Percentiles rank a stretch among this genome's conserved stretches.
Conservation (phyloP, 2,797 vertebrate genomes). For the Diplodus puntazzo region DNA sequence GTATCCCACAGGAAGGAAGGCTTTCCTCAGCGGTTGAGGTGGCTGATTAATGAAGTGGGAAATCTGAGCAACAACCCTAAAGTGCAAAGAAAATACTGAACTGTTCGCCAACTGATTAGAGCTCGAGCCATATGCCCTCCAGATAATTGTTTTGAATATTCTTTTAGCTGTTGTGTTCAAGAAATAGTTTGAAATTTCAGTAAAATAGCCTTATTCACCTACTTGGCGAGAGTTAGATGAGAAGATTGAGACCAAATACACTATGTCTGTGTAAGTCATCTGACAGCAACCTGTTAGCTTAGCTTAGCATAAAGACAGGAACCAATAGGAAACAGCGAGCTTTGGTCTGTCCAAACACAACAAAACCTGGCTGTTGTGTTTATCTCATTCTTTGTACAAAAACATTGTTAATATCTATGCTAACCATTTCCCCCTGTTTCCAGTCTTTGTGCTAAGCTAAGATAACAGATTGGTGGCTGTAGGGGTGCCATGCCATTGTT, state of each 20-base stretch:
- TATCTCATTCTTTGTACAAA: background rate
- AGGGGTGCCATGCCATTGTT: no score
- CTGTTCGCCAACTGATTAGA: background rate
- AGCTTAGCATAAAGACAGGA: background rate
- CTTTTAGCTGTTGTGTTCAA: background rate
- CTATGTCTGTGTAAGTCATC: background rate
- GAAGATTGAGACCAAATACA: background rate
- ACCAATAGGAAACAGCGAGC: no score
- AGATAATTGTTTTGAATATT: background rate
- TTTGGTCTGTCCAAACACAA: background rate
- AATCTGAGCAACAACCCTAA: conserved; percentile 20
- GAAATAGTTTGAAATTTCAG: background rate
- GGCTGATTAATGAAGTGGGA: conserved; percentile 43
- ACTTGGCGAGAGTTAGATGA: background rate
- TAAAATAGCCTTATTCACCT: no score
- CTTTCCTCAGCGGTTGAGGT: conserved; percentile 36
- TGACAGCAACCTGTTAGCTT: background rate
- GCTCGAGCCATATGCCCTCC: background rate
- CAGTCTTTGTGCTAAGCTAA: background rate
- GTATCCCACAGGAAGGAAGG: conserved; percentile 60
- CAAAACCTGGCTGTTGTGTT: background rate
- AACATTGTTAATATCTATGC: background rate
- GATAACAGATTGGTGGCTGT: background rate
- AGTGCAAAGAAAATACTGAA: conserved; percentile 7
- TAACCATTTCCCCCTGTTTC: background rate